Evolutionary conservation across 2,888 invertebrate genomes (phyloP).

Genomic region (Melolontha melolontha): DNA sequence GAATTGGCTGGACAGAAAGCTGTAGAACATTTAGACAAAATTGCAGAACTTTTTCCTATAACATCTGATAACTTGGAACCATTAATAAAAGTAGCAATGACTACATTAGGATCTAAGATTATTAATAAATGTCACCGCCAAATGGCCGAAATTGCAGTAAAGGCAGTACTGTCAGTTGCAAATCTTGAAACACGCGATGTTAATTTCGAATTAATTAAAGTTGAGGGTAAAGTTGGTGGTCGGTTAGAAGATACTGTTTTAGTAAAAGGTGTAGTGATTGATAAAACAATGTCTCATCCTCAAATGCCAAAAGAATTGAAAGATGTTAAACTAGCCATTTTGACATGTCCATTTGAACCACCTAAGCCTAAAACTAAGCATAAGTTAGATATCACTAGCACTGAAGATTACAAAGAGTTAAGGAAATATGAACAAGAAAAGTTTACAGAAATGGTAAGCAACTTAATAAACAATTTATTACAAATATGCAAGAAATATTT

Average conservation of each 20-base stretch:
- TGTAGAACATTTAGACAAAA: slow-evolving; percentile 84
- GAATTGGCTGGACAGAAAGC: slow-evolving; percentile 95
- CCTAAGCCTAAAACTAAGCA: slow-evolving; percentile 99
- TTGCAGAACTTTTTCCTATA: slow-evolving; percentile 91
- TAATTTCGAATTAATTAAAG: slow-evolving; percentile 99
- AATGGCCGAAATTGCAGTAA: slow-evolving; percentile 98
- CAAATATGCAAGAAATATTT: background rate
- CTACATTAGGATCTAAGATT: slow-evolving; percentile 97
- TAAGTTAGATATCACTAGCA: slow-evolving; percentile 96
- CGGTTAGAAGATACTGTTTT: slow-evolving; percentile 96
- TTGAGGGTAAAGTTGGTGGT: slow-evolving; percentile 95
- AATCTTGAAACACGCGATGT: slow-evolving; percentile 94
- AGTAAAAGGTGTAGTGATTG: slow-evolving; percentile 96
- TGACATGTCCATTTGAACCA: slow-evolving; percentile 99
- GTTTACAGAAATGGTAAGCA: slow-evolving; percentile 91
- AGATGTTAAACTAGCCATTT: slow-evolving; percentile 95
- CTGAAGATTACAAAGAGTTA: slow-evolving; percentile 92
- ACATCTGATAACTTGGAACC: slow-evolving; percentile 86
- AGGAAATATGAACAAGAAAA: slow-evolving; percentile 95
- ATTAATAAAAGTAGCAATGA: slow-evolving; percentile 95
- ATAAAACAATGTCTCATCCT: slow-evolving; percentile 99
- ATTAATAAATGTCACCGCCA: slow-evolving; percentile 96
- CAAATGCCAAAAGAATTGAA: slow-evolving; percentile 96
- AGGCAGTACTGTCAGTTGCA: slow-evolving; percentile 96
- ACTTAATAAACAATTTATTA: slow-evolving; percentile 59